A percentile compares a stretch with the other conserved stretches of the same genome.
phyloP scores from a whole-genome alignment of 2,797 vertebrate genomes.

The Helostoma temminkii region DNA sequence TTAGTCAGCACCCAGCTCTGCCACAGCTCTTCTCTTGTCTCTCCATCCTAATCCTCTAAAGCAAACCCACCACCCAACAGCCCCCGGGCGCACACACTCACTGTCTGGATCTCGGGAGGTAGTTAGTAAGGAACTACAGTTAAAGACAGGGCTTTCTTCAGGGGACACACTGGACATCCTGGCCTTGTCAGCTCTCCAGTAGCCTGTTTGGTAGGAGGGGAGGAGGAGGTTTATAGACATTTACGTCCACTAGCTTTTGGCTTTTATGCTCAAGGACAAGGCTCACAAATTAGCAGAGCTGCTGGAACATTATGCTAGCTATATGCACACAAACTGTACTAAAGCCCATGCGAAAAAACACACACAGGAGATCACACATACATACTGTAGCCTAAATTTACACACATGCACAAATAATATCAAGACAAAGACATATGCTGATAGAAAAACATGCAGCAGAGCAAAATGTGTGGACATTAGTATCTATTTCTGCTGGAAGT shows the following conservation, averaged over 20 bases:
- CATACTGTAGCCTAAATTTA: conserved; percentile 26
- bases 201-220: conserved; percentile 94
- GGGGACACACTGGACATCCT: conserved; percentile 90
- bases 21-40: conserved; percentile 8
- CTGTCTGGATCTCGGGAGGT: conserved; percentile 94
- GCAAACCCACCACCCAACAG: conserved; percentile 49
- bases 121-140: conserved; percentile 98
- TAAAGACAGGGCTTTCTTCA: conserved; percentile 93
- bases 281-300: conserved; percentile 39
- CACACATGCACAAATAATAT: conserved; percentile 31
- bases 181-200: conserved; percentile 99
- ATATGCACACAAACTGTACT: conserved; percentile 14
- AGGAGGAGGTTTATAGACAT: conserved; percentile 69
- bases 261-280: conserved; percentile 44
- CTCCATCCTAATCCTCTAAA: conserved; percentile 7
- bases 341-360: conserved; percentile 39
- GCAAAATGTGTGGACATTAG: conserved; percentile 8
- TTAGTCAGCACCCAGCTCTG: conserved; percentile 19
- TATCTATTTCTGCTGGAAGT: conserved; percentile 3
- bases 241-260: conserved; percentile 62
- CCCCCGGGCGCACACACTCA: conserved; percentile 89
- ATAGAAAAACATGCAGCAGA: conserved; percentile 23
- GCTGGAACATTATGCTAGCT: conserved; percentile 25
- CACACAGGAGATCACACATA: background rate
- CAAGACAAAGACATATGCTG: background rate